Conservation (phyloP, 2,797 vertebrate genomes). For the Etheostoma perlongum region DNA sequence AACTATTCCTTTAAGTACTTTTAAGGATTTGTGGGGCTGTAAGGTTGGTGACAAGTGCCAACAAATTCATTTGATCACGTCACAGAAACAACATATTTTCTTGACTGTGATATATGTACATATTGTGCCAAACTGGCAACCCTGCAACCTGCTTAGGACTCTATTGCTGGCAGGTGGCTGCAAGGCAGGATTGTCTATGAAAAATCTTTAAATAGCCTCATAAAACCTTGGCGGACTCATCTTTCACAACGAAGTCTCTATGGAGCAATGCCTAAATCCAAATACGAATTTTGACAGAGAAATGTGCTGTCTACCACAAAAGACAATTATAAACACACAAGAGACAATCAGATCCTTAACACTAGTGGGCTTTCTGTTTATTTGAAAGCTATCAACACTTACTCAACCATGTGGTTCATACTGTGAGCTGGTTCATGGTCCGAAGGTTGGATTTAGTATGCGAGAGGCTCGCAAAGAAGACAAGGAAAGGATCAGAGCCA, state of each 20-base stretch:
- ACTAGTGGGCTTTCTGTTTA: constrained; percentile 42
- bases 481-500: constrained; percentile 37
- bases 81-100: constrained; percentile 19
- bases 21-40: not conserved
- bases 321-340: constrained; percentile 6
- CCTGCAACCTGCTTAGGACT: not conserved
- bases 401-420: constrained; percentile 51
- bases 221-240: constrained; percentile 13
- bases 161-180: constrained; percentile 18
- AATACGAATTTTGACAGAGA: not conserved
- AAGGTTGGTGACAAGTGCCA: not conserved
- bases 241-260: not conserved
- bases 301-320: constrained; percentile 10
- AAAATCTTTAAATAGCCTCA: constrained; percentile 24
- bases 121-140: constrained; percentile 24
- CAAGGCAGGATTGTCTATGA: constrained; percentile 10
- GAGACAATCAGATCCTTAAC: constrained; percentile 24
- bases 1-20: not conserved
- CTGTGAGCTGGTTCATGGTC: constrained; percentile 52
- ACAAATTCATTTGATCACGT: constrained; percentile 13
- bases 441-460: constrained; percentile 55
- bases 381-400: constrained; percentile 59
- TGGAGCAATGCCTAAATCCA: not conserved
- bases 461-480: constrained; percentile 34
- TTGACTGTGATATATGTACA: constrained; percentile 17